A percentile compares a stretch with the other conserved stretches of the same genome.
phyloP scores from a whole-genome alignment of 2,797 vertebrate species.

The Ara ararauna region DNA sequence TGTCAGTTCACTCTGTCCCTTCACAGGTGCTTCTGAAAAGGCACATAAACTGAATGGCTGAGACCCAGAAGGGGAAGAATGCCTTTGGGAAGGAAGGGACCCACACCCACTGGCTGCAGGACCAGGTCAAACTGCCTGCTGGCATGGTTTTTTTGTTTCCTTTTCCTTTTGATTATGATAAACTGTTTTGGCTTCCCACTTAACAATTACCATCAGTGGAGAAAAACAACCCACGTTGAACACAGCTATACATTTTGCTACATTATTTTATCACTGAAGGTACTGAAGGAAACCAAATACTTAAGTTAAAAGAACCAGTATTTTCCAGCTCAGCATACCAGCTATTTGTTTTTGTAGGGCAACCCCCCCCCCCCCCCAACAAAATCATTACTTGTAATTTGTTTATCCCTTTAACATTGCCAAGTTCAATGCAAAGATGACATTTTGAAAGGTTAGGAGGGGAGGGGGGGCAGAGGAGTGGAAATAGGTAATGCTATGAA shows the following conservation, averaged over 20 bases:
- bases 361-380: not conserved
- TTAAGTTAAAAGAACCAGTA: not conserved
- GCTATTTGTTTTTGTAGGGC: not conserved
- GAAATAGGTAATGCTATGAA: not conserved
- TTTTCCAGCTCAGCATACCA: not conserved
- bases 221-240: not conserved
- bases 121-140: conserved; percentile 45
- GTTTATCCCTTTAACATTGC: not conserved
- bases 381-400: not conserved
- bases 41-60: not conserved
- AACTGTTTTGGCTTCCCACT: not conserved
- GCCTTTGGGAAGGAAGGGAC: conserved; percentile 32
- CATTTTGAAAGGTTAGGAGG: not conserved
- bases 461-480: not conserved
- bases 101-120: not conserved
- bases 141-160: conserved; percentile 3
- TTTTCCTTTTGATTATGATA: conserved; percentile 45
- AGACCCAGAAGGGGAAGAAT: conserved; percentile 8
- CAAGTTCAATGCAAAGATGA: conserved; percentile 13
- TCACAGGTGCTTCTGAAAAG: conserved; percentile 44
- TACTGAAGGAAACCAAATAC: not conserved
- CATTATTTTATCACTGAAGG: not conserved
- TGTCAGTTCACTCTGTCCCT: not conserved
- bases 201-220: not conserved
- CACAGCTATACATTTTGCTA: not conserved